Percentiles rank a stretch among this genome's conserved stretches.
Evolutionary conservation across 2,113 vertebrate genomes (phyloP).

Genomic region (Scomber japonicus): DNA sequence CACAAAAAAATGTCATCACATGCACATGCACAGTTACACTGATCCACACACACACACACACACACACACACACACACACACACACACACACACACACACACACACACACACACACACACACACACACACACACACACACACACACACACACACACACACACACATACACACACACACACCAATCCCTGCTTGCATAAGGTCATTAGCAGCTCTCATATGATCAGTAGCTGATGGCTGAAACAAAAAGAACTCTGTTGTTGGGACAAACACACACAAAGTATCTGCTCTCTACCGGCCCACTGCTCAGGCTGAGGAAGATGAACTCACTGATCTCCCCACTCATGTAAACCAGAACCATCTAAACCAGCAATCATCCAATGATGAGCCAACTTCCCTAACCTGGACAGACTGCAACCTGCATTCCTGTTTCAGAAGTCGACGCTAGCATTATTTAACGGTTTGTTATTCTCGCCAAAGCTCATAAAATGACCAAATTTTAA

Average conservation of each 20-base stretch:
- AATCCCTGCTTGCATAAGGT: constrained; percentile 30
- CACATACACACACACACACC: neutral
- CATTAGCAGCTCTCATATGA: constrained; percentile 72
- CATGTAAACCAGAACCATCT: neutral
- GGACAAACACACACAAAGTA: constrained; percentile 8
- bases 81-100: neutral
- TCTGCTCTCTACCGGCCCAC: neutral
- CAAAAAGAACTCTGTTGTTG: constrained; percentile 53
- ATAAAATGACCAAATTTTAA: neutral
- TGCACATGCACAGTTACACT: constrained; percentile 25
- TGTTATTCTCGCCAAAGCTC: neutral
- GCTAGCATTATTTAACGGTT: no score
- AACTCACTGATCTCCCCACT: neutral
- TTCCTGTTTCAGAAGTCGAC: neutral
- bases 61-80: neutral
- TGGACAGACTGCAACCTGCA: neutral
- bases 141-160: neutral
- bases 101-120: neutral
- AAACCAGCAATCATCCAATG: neutral
- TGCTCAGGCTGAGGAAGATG: neutral
- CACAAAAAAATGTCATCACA: neutral
- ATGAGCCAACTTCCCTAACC: neutral
- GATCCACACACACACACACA: neutral
- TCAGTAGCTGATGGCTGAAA: constrained; percentile 57
- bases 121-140: neutral